Evolutionary conservation across 2,888 invertebrate genomes (phyloP), one percentile per base, ranked within the genome.

Genomic region (Scaptomyza tumidula): DNA sequence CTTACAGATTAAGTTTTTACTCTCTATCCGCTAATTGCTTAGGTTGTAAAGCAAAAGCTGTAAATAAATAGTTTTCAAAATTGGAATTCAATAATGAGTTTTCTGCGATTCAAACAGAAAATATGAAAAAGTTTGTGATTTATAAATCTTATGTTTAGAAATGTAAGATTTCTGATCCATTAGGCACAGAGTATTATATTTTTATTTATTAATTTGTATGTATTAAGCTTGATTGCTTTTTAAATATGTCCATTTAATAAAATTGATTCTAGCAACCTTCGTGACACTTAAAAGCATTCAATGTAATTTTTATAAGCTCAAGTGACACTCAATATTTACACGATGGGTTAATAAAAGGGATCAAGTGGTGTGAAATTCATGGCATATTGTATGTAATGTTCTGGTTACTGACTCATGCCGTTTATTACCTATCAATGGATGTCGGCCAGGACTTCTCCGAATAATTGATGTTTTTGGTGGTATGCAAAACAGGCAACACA

Each of bases 271-370:
- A 4, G 24, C 24, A 3, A 5, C 24, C 24, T 24, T 24, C 24
- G 0, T 27, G 55, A 68, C 60, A 75, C 54, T 60, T 39, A 62
- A 58, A 65, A 61, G 63, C 67, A 60, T 60, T 80, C 59, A 72
- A 73, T 81, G 79, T 73, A 33, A 67, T 68, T 82, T 78, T 72
- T 65, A 75, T 82, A 85, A 73, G 87, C 79, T 76, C 62, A 65
- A 87, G 79, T 76, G 79, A 50, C 45, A 63, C 62, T 75, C 59
- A 65, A 29, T 7, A 29, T 60, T 49, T 56, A 9, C 31, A 45
- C 10, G 31, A 33, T 41, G 43, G 33, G 10, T 41, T 50, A 64
- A 62, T 53, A 19, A 39, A 49, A 33, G 33, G 10, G 52, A 35
- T 24, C 43, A 35, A 41, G 19, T 19, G 10, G 9, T 14, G 11